Conservation (phyloP, 2,797 vertebrate species). For the Sebastes vulpes region DNA sequence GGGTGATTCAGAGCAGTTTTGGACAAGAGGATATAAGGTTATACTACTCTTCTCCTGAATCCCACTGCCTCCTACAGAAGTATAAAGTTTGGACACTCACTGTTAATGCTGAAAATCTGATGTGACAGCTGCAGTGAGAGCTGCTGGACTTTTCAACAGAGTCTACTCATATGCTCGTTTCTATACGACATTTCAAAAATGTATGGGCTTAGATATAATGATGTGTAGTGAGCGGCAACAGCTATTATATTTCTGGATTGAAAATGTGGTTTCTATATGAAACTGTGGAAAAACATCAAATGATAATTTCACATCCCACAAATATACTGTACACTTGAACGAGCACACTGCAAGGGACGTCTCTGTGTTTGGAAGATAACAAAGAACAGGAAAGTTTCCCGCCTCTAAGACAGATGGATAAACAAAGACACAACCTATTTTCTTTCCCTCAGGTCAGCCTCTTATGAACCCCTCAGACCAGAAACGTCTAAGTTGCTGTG, state of each 20-base stretch:
- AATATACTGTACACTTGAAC: neutral
- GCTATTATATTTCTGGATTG: neutral
- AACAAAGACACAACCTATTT: constrained; percentile 27
- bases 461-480: neutral
- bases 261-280: constrained; percentile 18
- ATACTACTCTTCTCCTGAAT: constrained; percentile 1
- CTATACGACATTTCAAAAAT: neutral
- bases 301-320: constrained; percentile 25
- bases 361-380: constrained; percentile 21
- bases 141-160: neutral
- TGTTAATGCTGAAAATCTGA: neutral
- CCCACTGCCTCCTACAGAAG: neutral
- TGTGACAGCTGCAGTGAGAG: constrained; percentile 9
- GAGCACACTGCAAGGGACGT: neutral
- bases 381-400: neutral
- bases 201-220: neutral
- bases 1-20: constrained; percentile 16
- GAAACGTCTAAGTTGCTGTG: neutral
- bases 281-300: constrained; percentile 15
- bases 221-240: neutral
- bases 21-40: constrained; percentile 24
- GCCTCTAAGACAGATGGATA: constrained; percentile 11
- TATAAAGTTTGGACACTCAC: neutral
- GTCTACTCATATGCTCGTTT: neutral
- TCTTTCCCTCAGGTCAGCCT: neutral